Conservation (phyloP, 2,797 vertebrate genomes). For the Pristis pectinata region DNA sequence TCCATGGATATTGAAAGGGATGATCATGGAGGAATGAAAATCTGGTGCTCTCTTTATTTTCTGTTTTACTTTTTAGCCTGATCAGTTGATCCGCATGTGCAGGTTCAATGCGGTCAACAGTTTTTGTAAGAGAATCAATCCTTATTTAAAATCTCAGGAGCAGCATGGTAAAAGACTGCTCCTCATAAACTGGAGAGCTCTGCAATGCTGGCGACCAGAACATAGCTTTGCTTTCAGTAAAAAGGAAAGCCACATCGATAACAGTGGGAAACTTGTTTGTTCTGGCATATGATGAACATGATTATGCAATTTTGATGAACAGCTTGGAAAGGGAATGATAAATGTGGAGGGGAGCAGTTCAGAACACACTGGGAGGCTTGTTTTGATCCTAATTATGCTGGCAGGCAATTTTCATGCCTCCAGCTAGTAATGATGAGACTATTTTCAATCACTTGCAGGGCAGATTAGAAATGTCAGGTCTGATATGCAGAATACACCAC, state of each 20-base stretch:
- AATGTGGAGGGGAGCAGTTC: constrained; percentile 5
- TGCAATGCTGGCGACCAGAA: neutral
- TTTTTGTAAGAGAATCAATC: neutral
- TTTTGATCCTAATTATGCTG: constrained; percentile 37
- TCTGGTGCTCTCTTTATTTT: neutral
- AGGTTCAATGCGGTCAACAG: neutral
- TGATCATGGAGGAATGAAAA: neutral
- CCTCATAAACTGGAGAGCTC: neutral
- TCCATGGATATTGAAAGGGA: neutral
- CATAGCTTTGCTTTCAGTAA: constrained; percentile 31
- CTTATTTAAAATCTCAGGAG: neutral
- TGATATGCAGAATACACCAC: neutral
- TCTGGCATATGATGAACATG: constrained; percentile 29
- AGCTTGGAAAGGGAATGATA: constrained; percentile 34
- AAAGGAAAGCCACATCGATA: constrained; percentile 29
- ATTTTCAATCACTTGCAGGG: constrained; percentile 22
- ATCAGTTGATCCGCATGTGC: neutral
- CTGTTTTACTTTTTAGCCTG: neutral
- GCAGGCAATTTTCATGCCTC: constrained; percentile 25
- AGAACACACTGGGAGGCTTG: constrained; percentile 33
- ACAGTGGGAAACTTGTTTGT: constrained; percentile 29
- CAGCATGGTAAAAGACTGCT: neutral
- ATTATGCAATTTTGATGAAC: constrained; percentile 33
- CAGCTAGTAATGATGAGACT: constrained; percentile 25
- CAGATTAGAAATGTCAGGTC: constrained; percentile 21